These are phyloP conservation scores for Dunckerocampus dactyliophorus DNA, from an alignment of 2,113 vertebrate genomes.

Conservation along the genomic window DNA sequence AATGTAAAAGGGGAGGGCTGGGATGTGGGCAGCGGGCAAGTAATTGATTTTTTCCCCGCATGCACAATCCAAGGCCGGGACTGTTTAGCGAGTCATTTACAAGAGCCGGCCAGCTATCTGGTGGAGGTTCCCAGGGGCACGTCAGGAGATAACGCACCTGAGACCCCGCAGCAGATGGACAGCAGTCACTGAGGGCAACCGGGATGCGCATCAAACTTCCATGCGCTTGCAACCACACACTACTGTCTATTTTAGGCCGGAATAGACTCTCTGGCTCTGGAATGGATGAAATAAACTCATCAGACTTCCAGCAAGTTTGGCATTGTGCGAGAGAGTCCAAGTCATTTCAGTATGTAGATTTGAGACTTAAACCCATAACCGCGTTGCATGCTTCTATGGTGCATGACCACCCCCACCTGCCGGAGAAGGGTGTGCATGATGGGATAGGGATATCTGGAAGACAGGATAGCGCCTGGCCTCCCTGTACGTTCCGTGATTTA, in stretches of 20 bases:
- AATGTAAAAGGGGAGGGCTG: conserved; percentile 64
- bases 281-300: conserved; percentile 71
- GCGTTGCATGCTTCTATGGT: conserved; percentile 49
- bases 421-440: conserved; percentile 64
- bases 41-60: conserved; percentile 75
- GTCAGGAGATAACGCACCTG: conserved; percentile 70
- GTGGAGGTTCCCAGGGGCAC: conserved; percentile 68
- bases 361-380: conserved; percentile 66
- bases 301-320: conserved; percentile 69
- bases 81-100: conserved; percentile 75
- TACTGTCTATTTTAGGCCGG: conserved; percentile 47
- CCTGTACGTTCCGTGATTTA: conserved; percentile 55
- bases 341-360: conserved; percentile 72
- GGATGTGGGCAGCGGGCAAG: conserved; percentile 44
- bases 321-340: conserved; percentile 63
- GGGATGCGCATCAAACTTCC: conserved; percentile 61
- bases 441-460: conserved; percentile 60
- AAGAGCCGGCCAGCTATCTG: conserved; percentile 65
- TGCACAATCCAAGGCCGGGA: conserved; percentile 68
- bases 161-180: conserved; percentile 67
- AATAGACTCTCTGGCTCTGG: conserved; percentile 47
- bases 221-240: conserved; percentile 16
- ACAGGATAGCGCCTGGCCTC: conserved; percentile 61
- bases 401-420: conserved; percentile 72
- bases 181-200: conserved; percentile 59